These are phyloP conservation scores for Cheilosia vernalis DNA, from an alignment of 2,888 invertebrate species.

Conservation along the genomic window DNA sequence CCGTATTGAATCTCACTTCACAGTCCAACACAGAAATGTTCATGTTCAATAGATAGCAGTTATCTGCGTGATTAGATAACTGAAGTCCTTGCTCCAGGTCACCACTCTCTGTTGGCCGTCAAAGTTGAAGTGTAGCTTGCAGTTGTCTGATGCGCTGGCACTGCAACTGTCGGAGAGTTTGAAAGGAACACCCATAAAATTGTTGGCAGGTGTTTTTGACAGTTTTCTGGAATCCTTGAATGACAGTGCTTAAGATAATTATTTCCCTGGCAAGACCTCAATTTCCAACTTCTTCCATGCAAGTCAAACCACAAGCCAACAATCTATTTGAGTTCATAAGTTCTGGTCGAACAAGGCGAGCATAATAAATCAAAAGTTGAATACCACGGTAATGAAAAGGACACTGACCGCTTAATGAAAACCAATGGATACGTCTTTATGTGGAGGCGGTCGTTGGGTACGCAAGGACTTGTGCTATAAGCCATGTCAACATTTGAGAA, in stretches of 20 bases:
- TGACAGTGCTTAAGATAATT: slow-evolving; percentile 68
- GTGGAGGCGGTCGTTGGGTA: slow-evolving; percentile 2
- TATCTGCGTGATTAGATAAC: slow-evolving; percentile 61
- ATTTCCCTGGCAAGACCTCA: slow-evolving; percentile 60
- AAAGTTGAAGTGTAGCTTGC: slow-evolving; percentile 56
- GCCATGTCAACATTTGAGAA: slow-evolving; percentile 72
- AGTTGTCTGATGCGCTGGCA: slow-evolving; percentile 24
- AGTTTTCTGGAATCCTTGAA: slow-evolving; percentile 48
- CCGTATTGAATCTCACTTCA: slow-evolving; percentile 3
- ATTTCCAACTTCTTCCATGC: slow-evolving; percentile 22
- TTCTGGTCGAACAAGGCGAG: slow-evolving; percentile 32
- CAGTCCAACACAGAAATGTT: slow-evolving; percentile 28
- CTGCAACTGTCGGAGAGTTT: slow-evolving; percentile 39
- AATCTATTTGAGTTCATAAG: slow-evolving; percentile 49
- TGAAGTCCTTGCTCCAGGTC: slow-evolving; percentile 3
- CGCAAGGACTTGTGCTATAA: slow-evolving; percentile 52
- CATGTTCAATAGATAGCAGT: slow-evolving; percentile 47
- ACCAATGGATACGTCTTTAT: slow-evolving; percentile 37
- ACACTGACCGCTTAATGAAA: slow-evolving; percentile 72
- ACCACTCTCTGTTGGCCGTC: slow-evolving; percentile 33
- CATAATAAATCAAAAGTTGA: slow-evolving; percentile 60
- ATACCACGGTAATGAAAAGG: slow-evolving; percentile 62
- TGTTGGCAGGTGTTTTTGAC: slow-evolving; percentile 72
- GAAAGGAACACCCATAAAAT: slow-evolving; percentile 20
- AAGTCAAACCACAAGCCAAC: slow-evolving; percentile 36